Evolutionary conservation across 2,888 invertebrate species (phyloP), one percentile per base, ranked within the genome.

Genomic region (Caenorhabditis sinica): DNA sequence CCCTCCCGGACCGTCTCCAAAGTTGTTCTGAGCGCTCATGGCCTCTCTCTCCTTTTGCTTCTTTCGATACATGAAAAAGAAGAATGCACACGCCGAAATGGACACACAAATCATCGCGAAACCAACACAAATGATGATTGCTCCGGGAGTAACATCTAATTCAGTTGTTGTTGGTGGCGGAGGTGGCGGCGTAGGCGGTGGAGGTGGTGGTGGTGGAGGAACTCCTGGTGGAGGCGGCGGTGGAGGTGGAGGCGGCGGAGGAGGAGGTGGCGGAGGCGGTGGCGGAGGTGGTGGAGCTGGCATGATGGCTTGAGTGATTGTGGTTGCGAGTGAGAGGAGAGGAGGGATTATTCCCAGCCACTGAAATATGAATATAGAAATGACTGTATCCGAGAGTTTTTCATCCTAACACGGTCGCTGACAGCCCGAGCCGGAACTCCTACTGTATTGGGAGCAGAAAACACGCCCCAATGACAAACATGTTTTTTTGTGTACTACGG

Each of bases 291-390:
- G 20, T 2, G 63, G 63, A 15, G 45, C 5, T 4, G 43, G 43
- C 6, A 63, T 17, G 25, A 63, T 5, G 25, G 25, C 20, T 65
- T 65, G 25, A 28, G 65, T 63, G 63, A 63, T 36, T 0, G 20
- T 20, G 13, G 63, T 63, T 25, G 63, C 63, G 25, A 63, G 25
- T 11, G 1, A 6, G 15, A 63, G 25, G 1, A 63, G 25, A 11
- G 63, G 63, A 36, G 63, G 63, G 25, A 63, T 43, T 20, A 63
- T 20, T 6, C 23, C 63, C 63, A 63, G 43, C 63, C 63, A 63
- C 63, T 63, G 40, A 11, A 36, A 36, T 36, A n/a, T n/a, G n/a
- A n/a, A n/a, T n/a, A n/a, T n/a, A n/a, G 56, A 56, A 56, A 56
- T 28, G 20, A 23, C 3, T 23, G 4, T 23, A 20, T 23, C 23